A percentile compares a stretch with the other conserved stretches of the same genome.
Evolutionary conservation across 2,797 vertebrate genomes (phyloP).

Genomic region (Anas capensis): DNA sequence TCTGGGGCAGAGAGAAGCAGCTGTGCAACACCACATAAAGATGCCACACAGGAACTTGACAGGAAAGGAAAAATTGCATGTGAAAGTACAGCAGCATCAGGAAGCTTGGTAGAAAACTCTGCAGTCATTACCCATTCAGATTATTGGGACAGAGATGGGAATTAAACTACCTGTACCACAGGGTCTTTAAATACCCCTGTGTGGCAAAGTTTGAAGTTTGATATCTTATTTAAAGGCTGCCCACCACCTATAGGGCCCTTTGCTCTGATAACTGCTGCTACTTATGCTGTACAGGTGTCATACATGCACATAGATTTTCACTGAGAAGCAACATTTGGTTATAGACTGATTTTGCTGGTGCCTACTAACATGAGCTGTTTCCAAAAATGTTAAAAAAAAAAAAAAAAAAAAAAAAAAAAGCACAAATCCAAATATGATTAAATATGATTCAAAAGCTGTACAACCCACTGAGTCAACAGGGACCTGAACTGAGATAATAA

Average conservation of each 20-base stretch:
- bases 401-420: not conserved
- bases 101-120: not conserved
- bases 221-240: constrained; percentile 49
- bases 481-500: not conserved
- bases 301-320: not conserved
- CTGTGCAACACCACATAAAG: constrained; percentile 16
- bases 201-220: constrained; percentile 1
- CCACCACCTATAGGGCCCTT: not conserved
- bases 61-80: constrained; percentile 19
- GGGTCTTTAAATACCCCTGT: not conserved
- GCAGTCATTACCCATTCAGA: constrained; percentile 30
- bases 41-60: constrained; percentile 39
- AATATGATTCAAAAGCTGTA: not conserved
- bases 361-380: not conserved
- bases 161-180: not conserved
- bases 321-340: not conserved
- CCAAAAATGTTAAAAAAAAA: not conserved
- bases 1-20: constrained; percentile 26
- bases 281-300: not conserved
- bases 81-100: not conserved
- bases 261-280: not conserved
- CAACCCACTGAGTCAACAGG: not conserved
- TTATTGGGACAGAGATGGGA: constrained; percentile 2
- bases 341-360: not conserved
- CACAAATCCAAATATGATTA: not conserved